Percentiles rank a stretch among this genome's conserved stretches.
phyloP scores from a whole-genome alignment of 1,140 invertebrate species.

The Drosophila quadrilineata region DNA sequence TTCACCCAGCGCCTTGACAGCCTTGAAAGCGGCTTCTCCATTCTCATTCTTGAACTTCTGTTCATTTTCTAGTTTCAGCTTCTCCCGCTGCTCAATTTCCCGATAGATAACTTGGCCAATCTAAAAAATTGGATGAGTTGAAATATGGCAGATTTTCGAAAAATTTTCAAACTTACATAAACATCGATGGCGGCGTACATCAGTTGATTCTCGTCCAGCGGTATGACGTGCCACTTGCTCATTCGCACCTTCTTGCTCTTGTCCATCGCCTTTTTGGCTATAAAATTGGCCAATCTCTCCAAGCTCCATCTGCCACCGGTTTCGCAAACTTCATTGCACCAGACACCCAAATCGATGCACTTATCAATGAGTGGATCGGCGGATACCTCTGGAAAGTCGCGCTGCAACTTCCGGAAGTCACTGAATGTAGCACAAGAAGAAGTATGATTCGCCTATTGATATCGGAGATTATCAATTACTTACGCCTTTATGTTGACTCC shows the following conservation, averaged over 20 bases:
- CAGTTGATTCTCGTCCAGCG: constrained; percentile 83
- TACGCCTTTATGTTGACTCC: constrained; percentile 86
- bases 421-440: constrained; percentile 61
- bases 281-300: constrained; percentile 83
- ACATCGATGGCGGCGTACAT: constrained; percentile 87
- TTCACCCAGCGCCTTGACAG: constrained; percentile 62
- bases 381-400: constrained; percentile 84
- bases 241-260: constrained; percentile 84
- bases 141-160: background rate
- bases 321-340: constrained; percentile 83
- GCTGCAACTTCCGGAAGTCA: constrained; percentile 84
- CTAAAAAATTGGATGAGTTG: constrained; percentile 24
- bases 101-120: constrained; percentile 79
- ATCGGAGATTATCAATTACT: background rate
- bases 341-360: constrained; percentile 84
- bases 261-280: constrained; percentile 82
- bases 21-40: constrained; percentile 71
- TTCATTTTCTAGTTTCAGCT: constrained; percentile 55
- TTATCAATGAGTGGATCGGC: constrained; percentile 83
- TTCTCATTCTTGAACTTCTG: constrained; percentile 68
- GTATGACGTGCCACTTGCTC: constrained; percentile 85
- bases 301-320: constrained; percentile 84
- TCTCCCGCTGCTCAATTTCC: constrained; percentile 59
- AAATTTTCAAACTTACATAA: constrained; percentile 82
- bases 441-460: background rate